These are phyloP conservation scores for Gallinago solitaria DNA, from an alignment of 2,797 vertebrate species.

Conservation along the genomic window DNA sequence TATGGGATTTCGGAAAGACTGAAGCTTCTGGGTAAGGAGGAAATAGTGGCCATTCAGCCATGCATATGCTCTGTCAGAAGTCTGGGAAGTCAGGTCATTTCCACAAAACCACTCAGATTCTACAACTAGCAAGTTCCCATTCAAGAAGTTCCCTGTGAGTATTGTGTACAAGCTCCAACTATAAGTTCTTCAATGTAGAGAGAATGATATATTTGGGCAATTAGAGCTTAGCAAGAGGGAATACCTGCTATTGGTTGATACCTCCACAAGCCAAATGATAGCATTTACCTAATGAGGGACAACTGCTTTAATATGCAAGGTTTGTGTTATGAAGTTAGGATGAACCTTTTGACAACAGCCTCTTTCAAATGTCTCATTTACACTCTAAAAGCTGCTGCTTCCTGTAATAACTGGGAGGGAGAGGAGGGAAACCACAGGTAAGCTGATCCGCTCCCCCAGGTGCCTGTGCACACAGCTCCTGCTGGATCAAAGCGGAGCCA, in stretches of 20 bases:
- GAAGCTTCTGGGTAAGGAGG: neutral
- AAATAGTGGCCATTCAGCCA: neutral
- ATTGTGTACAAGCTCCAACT: neutral
- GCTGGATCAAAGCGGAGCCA: neutral
- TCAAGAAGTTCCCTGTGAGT: neutral
- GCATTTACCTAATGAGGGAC: fast-evolving
- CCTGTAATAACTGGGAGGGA: neutral
- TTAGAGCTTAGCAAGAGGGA: neutral
- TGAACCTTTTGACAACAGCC: neutral
- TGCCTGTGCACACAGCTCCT: neutral
- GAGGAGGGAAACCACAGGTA: neutral
- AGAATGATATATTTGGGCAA: neutral
- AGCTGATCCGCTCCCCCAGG: neutral
- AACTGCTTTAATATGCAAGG: neutral
- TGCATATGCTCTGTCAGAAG: neutral
- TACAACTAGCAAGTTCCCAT: neutral
- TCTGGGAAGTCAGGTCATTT: neutral
- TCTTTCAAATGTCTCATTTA: neutral
- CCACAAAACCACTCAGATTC: neutral
- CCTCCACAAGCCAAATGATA: neutral
- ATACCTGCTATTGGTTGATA: neutral
- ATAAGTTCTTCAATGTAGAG: neutral
- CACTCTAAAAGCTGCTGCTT: neutral
- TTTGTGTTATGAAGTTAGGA: neutral
- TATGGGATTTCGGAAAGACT: neutral